phyloP scores from a whole-genome alignment of 2,113 vertebrate species.

The Cephalopholis sonnerati region DNA sequence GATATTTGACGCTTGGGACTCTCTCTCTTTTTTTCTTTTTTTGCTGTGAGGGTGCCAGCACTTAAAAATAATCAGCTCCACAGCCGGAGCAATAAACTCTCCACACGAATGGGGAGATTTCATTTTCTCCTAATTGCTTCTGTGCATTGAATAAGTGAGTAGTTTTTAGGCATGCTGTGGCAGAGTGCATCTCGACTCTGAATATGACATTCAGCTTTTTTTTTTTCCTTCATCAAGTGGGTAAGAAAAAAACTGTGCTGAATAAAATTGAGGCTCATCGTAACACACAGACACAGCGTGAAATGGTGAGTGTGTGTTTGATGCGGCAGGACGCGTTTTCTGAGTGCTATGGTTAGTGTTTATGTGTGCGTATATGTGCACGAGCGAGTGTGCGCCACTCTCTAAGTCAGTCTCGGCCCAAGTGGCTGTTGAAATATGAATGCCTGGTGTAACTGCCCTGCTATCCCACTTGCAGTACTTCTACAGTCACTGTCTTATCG shows the following conservation, averaged over 20 bases:
- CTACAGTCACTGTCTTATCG: conserved; percentile 44
- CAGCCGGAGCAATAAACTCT: conserved; percentile 44
- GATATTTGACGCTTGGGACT: conserved; percentile 11
- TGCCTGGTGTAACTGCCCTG: conserved; percentile 50
- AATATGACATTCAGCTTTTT: neutral
- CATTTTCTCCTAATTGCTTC: conserved; percentile 62
- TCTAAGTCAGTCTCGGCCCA: conserved; percentile 47
- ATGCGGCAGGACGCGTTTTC: conserved; percentile 40
- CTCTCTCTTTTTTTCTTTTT: neutral
- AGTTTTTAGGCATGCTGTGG: conserved; percentile 38
- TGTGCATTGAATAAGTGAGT: conserved; percentile 59
- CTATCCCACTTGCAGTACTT: conserved; percentile 49
- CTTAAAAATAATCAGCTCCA: conserved; percentile 44
- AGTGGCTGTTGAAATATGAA: conserved; percentile 74
- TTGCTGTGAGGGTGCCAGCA: conserved; percentile 1
- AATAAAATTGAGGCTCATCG: conserved; percentile 11
- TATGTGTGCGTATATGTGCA: conserved; percentile 32
- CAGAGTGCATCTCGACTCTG: conserved; percentile 18
- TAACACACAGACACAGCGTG: conserved; percentile 27
- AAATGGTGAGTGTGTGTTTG: conserved; percentile 17
- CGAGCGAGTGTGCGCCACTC: conserved; percentile 1
- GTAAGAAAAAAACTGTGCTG: conserved; percentile 20
- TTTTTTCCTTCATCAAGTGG: conserved; percentile 20
- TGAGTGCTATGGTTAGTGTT: conserved; percentile 43
- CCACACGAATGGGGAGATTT: conserved; percentile 40